Conservation (phyloP, 2,113 vertebrate genomes). For the Eurystomus gularis region DNA sequence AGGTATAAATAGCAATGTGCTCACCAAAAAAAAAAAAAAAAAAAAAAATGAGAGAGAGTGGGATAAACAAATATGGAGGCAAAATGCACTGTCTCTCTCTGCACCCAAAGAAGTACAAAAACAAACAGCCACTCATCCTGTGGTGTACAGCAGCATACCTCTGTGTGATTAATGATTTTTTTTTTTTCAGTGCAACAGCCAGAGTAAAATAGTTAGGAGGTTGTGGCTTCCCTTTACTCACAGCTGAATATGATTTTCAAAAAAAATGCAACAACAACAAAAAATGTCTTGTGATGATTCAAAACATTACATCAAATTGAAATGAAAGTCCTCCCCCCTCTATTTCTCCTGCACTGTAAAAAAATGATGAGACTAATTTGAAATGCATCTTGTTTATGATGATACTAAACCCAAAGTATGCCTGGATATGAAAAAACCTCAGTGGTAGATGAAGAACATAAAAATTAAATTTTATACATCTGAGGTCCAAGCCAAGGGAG, state of each 20-base stretch:
- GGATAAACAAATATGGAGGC: background rate
- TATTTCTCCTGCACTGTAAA: background rate
- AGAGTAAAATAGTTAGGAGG: background rate
- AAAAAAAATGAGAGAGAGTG: background rate
- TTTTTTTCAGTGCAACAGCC: background rate
- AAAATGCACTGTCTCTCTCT: background rate
- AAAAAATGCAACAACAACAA: background rate
- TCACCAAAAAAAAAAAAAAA: background rate
- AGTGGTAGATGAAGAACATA: background rate
- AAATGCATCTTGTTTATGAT: slow-evolving; percentile 28
- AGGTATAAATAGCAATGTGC: background rate
- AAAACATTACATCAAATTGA: background rate
- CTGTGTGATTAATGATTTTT: background rate
- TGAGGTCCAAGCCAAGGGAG: background rate
- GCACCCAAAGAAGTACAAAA: background rate
- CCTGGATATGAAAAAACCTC: background rate
- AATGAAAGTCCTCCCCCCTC: background rate
- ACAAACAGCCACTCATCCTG: background rate
- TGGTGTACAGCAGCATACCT: background rate
- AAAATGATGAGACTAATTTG: background rate
- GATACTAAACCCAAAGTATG: background rate
- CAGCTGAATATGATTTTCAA: background rate
- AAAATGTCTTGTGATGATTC: slow-evolving; percentile 4
- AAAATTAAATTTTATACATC: background rate
- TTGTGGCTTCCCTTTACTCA: background rate